Evolutionary conservation across 2,888 invertebrate species (phyloP), one percentile per base, ranked within the genome.

Genomic region (Ecliptopera silaceata): DNA sequence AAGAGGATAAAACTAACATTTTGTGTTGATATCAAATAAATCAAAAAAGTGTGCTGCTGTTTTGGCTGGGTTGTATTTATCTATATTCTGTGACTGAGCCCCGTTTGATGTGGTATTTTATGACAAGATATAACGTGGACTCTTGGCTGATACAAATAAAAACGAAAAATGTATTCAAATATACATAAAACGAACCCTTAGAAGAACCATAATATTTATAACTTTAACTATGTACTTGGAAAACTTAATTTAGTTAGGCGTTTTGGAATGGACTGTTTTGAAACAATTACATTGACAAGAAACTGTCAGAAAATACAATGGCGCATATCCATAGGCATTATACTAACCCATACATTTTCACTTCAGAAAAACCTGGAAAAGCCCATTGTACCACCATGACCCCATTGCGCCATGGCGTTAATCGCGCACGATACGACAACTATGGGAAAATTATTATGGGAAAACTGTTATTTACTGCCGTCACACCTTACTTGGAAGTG

Each of bases 371-470:
- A 54, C 8, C 31, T 34, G 32, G 42, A 45, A 57, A 55, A 50
- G 44, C 49, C 38, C 15, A 52, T 39, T 45, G 51, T 53, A 47
- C 11, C 36, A n/a, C 10, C 31, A 46, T 59, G 59, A 61, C 58
- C 54, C 49, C 54, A 46, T 59, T 59, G 36, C 47, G 15, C 29
- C 54, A 49, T 41, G 41, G 36, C 34, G 51, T 50, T 54, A 59
- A 56, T 58, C 45, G 26, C 47, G 32, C 45, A 31, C 47, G 32
- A 44, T 46, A 59, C 57, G 47, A 61, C 57, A 51, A 60, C 64
- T 62, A 66, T 71, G 70, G 63, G 69, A 69, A 68, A 60, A 46
- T n/a, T 55, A 55, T 62, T 61, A 67, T 68, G 68, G 64, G 68
- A 71, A 68, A 68, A 64, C 46, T 51, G 53, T 44, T 47, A 31